A percentile compares a stretch with the other conserved stretches of the same genome.
These are phyloP conservation scores for Koerneria pararmatus DNA, from an alignment of 2,888 invertebrate species.

Conservation along the genomic window DNA sequence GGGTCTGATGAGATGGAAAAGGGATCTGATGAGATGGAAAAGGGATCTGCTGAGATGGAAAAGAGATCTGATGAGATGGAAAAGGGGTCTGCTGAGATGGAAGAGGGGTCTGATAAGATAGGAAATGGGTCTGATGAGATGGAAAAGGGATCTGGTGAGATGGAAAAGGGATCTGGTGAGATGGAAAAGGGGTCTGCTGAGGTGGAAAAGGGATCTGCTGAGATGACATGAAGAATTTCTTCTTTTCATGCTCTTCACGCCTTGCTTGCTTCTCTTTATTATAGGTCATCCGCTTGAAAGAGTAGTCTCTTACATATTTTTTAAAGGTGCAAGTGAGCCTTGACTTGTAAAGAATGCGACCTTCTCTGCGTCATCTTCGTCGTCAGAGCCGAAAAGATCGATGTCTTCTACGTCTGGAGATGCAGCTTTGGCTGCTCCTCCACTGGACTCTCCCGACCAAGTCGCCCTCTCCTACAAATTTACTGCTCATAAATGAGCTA, in stretches of 20 bases:
- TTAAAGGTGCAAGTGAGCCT: too few species aligned
- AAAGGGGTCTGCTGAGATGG: too few species aligned
- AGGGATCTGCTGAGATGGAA: too few species aligned
- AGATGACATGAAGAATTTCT: too few species aligned
- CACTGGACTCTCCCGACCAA: conserved; percentile 41
- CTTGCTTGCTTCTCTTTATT: conserved; percentile 65
- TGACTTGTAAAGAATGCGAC: neutral
- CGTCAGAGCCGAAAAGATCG: conserved; percentile 58
- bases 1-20: too few species aligned
- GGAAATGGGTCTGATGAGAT: too few species aligned
- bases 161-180: neutral
- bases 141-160: neutral
- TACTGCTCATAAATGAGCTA: too few species aligned
- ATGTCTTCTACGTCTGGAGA: conserved; percentile 49
- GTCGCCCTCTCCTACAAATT: conserved; percentile 32
- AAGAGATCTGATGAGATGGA: too few species aligned
- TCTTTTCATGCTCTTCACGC: conserved; percentile 85
- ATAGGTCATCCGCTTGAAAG: too few species aligned
- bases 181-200: neutral
- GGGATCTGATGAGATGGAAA: too few species aligned
- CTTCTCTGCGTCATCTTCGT: conserved; percentile 52
- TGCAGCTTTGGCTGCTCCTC: conserved; percentile 30
- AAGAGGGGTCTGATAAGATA: too few species aligned
- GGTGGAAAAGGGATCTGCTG: conserved; percentile 69
- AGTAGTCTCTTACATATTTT: too few species aligned